phyloP scores from a whole-genome alignment of 2,797 vertebrate species.

The Lithobates sylvaticus region DNA sequence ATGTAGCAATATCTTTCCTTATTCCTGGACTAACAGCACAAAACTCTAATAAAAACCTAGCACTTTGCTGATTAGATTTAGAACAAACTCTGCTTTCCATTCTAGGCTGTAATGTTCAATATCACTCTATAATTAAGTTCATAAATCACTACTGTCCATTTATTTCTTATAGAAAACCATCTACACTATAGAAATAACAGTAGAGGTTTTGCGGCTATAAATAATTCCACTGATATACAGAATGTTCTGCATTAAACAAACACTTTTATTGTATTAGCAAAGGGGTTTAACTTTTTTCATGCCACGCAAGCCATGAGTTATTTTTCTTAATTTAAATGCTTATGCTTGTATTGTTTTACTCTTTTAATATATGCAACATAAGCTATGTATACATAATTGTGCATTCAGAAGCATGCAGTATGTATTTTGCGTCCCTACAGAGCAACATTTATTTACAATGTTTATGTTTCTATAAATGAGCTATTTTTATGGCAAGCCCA shows the following conservation, averaged over 20 bases:
- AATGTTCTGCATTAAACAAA: constrained; percentile 40
- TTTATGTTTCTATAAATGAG: too few species aligned
- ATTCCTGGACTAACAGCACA: constrained; percentile 40
- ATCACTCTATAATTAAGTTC: constrained; percentile 63
- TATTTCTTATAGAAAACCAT: constrained; percentile 59
- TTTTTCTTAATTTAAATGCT: not conserved
- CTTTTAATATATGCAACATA: too few species aligned
- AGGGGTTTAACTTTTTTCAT: constrained; percentile 13
- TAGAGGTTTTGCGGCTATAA: constrained; percentile 47
- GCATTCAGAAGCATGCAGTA: too few species aligned
- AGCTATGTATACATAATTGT: too few species aligned
- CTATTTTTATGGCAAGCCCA: too few species aligned
- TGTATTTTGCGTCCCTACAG: too few species aligned
- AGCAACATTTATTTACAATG: too few species aligned
- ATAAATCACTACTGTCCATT: constrained; percentile 63
- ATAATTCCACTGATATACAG: constrained; percentile 46
- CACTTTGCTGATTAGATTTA: constrained; percentile 60
- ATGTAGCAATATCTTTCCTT: constrained; percentile 35
- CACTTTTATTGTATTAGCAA: constrained; percentile 34
- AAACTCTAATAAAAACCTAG: constrained; percentile 56
- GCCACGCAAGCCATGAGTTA: constrained; percentile 15
- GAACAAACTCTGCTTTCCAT: constrained; percentile 58
- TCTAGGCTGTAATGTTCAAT: constrained; percentile 59
- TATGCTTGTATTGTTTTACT: too few species aligned
- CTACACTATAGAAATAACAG: constrained; percentile 55